Evolutionary conservation across 2,888 invertebrate species (phyloP).

Genomic region (Noctua janthe): DNA sequence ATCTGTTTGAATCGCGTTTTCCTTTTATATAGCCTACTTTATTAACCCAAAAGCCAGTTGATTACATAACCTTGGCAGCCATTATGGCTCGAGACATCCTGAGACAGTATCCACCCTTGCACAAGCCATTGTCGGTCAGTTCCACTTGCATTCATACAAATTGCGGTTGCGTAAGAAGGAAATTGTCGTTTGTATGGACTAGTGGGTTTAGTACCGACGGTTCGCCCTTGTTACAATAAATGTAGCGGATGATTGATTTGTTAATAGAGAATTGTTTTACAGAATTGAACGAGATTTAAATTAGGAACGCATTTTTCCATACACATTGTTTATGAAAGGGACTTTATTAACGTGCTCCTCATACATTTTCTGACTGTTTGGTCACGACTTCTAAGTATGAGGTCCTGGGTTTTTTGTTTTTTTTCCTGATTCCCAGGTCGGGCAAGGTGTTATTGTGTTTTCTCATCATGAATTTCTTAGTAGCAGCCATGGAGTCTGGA

Average conservation of each 20-base stretch:
- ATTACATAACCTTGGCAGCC: constrained; percentile 58
- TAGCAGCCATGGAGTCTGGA: neutral
- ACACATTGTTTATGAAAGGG: neutral
- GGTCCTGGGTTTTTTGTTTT: neutral
- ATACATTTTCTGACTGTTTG: rapidly evolving
- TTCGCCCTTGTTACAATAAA: constrained; percentile 60
- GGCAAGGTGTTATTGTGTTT: neutral
- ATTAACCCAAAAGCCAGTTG: constrained; percentile 31
- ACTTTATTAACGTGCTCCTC: neutral
- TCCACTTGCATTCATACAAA: constrained; percentile 83
- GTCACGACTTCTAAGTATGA: neutral
- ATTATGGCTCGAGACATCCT: constrained; percentile 75
- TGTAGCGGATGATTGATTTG: constrained; percentile 57
- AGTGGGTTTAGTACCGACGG: constrained; percentile 56
- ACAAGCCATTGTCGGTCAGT: constrained; percentile 84
- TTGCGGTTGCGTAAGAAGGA: constrained; percentile 72
- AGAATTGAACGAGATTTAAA: constrained; percentile 36
- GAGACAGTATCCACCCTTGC: constrained; percentile 80
- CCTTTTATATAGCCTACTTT: constrained; percentile 35
- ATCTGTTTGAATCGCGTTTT: constrained; percentile 4
- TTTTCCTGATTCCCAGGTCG: neutral
- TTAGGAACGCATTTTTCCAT: constrained; percentile 5
- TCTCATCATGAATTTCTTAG: neutral
- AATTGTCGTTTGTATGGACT: constrained; percentile 68
- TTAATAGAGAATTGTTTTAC: constrained; percentile 34